Evolutionary conservation across 2,888 invertebrate genomes (phyloP), one percentile per base, ranked within the genome.

Genomic region (Dromius quadrimaculatus): DNA sequence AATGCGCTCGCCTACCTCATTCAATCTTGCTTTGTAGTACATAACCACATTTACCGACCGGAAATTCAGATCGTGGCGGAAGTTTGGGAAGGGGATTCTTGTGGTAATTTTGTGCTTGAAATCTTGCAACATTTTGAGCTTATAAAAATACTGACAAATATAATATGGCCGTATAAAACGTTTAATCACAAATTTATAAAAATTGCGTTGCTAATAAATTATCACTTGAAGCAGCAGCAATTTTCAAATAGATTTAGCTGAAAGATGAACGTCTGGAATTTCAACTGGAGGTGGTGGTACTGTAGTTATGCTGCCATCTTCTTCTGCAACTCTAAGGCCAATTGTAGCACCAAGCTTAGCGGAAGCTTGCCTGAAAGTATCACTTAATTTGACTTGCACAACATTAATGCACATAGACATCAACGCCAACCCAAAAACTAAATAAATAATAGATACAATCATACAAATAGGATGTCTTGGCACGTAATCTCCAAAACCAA

Each of bases 341-440:
- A 95, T 92, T 1, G 93, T 93, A 19, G 93, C 92, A 1, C 94
- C 92, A 50, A 95, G 87, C 80, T 94, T 95, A 17, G 90, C 90
- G 77, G 92, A 93, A 0, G 94, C 94, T 74, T 91, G 89, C 75
- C 89, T 90, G 79, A 95, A 95, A 0, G 93, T 93, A 80, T 93
- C 89, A 47, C 92, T 92, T 43, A 90, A 77, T 79, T 89, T 90
- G 45, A 91, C 90, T 85, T 97, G 97, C 0, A 97, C 95, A 11
- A 98, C 96, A 79, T 97, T 97, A 77, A 98, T 94, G 82, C 95
- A 95, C 97, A 98, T 97, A 75, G 97, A 95, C 61, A 97, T 97
- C 15, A 98, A 85, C 0, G 98, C 95, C 71, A 98, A 85, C 4
- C 98, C 98, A 77, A 98, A 94, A 17, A 98, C 91, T 68, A 98